phyloP scores from a whole-genome alignment of 2,888 invertebrate genomes.

The Pediacus dermestoides region DNA sequence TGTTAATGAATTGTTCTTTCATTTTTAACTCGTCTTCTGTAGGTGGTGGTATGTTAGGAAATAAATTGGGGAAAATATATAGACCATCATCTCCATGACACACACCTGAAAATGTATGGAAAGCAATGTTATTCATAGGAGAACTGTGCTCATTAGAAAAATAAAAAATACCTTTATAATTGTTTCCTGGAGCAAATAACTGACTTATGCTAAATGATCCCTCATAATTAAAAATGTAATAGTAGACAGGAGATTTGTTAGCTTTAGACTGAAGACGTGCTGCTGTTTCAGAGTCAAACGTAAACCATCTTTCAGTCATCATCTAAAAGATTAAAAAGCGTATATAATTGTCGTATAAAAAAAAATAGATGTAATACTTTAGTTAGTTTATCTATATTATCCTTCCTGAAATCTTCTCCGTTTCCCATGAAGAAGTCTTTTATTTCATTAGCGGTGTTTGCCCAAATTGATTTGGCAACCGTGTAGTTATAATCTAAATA shows the following conservation, averaged over 20 bases:
- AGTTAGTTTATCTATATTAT: no score
- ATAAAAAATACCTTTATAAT: not conserved
- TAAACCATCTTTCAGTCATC: slow-evolving; percentile 59
- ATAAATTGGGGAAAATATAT: not conserved
- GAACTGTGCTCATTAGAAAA: not conserved
- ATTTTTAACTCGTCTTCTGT: slow-evolving; percentile 17
- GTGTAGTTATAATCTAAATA: slow-evolving; percentile 4
- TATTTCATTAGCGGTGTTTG: no score
- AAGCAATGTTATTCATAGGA: not conserved
- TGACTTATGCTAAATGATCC: not conserved
- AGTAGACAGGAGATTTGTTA: slow-evolving; percentile 56
- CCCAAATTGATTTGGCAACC: no score
- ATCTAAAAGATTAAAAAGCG: slow-evolving; percentile 10
- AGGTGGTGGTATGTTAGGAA: slow-evolving; percentile 1
- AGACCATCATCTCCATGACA: slow-evolving; percentile 16
- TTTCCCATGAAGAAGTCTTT: not conserved
- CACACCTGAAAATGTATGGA: slow-evolving; percentile 8
- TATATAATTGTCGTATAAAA: no score
- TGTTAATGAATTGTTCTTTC: slow-evolving; percentile 16
- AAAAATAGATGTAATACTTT: no score
- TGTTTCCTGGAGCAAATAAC: not conserved
- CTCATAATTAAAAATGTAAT: slow-evolving; percentile 2
- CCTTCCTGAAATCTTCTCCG: no score
- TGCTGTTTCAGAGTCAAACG: slow-evolving; percentile 54
- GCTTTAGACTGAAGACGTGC: slow-evolving; percentile 55